These are phyloP conservation scores for Axis porcinus DNA, from an alignment of 2,113 vertebrate genomes.

Conservation along the genomic window DNA sequence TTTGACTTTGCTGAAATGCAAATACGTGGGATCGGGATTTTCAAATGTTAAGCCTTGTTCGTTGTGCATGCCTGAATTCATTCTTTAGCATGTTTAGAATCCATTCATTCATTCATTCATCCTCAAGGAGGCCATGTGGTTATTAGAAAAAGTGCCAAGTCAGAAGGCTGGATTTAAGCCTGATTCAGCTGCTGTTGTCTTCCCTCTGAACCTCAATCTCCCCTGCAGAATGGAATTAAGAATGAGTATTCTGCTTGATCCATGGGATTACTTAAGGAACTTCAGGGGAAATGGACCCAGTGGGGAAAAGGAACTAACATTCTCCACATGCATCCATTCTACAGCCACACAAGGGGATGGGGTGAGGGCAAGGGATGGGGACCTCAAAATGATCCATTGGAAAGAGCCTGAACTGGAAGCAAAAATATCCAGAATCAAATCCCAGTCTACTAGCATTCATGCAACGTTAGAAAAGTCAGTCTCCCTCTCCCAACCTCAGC, in stretches of 20 bases:
- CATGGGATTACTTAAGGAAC: background rate
- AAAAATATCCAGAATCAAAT: background rate
- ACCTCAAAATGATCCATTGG: background rate
- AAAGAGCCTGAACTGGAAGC: background rate
- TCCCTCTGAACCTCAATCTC: background rate
- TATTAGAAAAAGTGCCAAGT: background rate
- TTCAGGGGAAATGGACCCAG: background rate
- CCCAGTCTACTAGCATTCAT: background rate
- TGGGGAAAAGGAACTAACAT: background rate
- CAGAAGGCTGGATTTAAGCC: background rate
- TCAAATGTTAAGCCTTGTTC: background rate
- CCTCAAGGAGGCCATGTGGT: background rate
- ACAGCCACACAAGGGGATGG: background rate
- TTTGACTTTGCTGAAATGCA: slow-evolving; percentile 8
- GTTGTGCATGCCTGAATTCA: background rate
- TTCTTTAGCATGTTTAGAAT: background rate
- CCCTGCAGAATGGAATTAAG: background rate
- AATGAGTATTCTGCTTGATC: background rate
- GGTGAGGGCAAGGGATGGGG: background rate
- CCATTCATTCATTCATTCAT: background rate
- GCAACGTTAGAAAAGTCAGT: background rate
- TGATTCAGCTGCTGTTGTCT: background rate
- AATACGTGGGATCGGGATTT: background rate
- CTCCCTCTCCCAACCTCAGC: background rate
- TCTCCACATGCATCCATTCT: background rate